Percentiles rank a stretch among this genome's conserved stretches.
phyloP scores from a whole-genome alignment of 2,888 invertebrate species.

The Harpalus rufipes region DNA sequence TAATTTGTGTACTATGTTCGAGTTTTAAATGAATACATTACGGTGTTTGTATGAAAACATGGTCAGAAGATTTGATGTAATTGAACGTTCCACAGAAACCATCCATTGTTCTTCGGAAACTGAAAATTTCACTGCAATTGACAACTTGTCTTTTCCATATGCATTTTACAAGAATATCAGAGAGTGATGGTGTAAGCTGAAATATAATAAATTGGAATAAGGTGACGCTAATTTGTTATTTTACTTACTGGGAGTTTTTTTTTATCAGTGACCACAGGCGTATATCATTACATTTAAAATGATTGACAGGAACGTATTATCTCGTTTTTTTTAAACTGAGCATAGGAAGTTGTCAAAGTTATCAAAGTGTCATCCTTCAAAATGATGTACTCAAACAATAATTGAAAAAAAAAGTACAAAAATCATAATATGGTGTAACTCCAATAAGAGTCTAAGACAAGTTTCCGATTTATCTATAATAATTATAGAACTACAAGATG shows the following conservation, averaged over 20 bases:
- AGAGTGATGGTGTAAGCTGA: slow-evolving; percentile 17
- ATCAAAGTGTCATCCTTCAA: no score
- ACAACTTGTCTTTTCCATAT: not conserved
- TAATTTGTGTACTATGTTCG: not conserved
- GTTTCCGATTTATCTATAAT: no score
- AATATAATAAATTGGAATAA: not conserved
- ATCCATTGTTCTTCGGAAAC: slow-evolving; percentile 26
- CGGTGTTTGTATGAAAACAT: slow-evolving; percentile 9
- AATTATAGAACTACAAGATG: no score
- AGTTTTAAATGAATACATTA: not conserved
- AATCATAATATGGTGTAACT: no score
- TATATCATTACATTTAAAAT: no score
- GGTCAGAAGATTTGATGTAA: slow-evolving; percentile 11
- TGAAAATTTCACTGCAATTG: slow-evolving; percentile 12
- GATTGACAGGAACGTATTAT: no score
- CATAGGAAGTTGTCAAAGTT: no score
- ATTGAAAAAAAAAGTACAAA: no score
- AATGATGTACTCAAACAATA: no score
- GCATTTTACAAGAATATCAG: slow-evolving; percentile 6
- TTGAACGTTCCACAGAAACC: slow-evolving; percentile 31
- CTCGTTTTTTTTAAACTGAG: no score
- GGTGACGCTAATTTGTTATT: not conserved
- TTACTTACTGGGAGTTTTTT: not conserved
- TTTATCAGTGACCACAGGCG: no score
- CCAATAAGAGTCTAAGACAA: no score